These are phyloP conservation scores for Lordiphosa clarofinis DNA, from an alignment of 1,140 invertebrate genomes.

Conservation along the genomic window DNA sequence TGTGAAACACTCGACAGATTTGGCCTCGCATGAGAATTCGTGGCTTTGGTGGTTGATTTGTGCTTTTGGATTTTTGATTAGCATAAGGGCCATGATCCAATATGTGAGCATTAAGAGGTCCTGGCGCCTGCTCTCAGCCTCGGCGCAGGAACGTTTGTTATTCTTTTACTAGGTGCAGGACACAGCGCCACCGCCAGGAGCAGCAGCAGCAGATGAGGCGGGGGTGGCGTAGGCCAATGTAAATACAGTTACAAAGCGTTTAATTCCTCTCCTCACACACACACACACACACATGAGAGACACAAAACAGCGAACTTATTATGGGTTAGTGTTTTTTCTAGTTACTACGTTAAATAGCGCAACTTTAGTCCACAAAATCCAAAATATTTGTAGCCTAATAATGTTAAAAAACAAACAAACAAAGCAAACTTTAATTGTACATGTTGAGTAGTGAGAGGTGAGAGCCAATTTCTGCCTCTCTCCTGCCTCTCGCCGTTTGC, in stretches of 20 bases:
- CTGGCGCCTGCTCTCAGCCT: constrained; percentile 91
- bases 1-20: constrained; percentile 92
- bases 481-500: constrained; percentile 7
- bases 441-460: constrained; percentile 27
- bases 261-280: constrained; percentile 1
- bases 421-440: background rate
- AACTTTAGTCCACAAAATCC: constrained; percentile 52
- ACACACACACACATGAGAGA: constrained; percentile 18
- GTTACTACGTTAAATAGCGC: constrained; percentile 69
- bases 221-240: constrained; percentile 41
- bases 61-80: constrained; percentile 93
- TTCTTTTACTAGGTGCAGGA: constrained; percentile 88
- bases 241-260: constrained; percentile 32
- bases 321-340: constrained; percentile 59
- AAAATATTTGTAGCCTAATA: constrained; percentile 40
- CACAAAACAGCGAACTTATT: constrained; percentile 32
- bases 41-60: constrained; percentile 95
- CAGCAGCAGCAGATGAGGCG: constrained; percentile 22
- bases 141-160: constrained; percentile 90
- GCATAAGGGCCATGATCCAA: constrained; percentile 91
- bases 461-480: no score
- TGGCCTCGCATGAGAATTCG: constrained; percentile 90
- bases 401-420: constrained; percentile 9
- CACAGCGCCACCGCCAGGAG: constrained; percentile 19
- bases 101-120: constrained; percentile 94